Evolutionary conservation across 2,797 vertebrate species (phyloP).

Genomic region (Protosalanx chinensis): DNA sequence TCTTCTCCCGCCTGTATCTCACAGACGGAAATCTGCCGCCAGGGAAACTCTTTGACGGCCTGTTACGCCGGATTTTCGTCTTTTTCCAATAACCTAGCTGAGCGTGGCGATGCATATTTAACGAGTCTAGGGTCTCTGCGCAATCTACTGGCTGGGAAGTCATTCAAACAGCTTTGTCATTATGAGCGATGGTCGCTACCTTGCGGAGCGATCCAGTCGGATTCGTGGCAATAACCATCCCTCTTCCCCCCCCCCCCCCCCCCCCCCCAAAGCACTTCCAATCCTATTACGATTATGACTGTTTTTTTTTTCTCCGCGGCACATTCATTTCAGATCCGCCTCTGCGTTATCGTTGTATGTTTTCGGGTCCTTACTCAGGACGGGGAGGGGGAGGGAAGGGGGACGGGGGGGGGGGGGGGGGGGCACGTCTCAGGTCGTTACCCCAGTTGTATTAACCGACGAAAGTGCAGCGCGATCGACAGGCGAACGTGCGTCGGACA

Average conservation of each 20-base stretch:
- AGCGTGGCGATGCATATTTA: slow-evolving; percentile 56
- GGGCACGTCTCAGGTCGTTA: too few relatives aligned
- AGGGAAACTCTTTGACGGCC: slow-evolving; percentile 23
- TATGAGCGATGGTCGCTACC: slow-evolving; percentile 56
- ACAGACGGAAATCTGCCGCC: slow-evolving; percentile 33
- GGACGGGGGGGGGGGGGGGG: not conserved
- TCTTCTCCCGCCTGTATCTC: slow-evolving; percentile 15
- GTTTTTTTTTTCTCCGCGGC: slow-evolving; percentile 41
- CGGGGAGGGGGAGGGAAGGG: not conserved
- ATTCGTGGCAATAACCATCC: slow-evolving; percentile 57
- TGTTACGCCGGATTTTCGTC: slow-evolving; percentile 45
- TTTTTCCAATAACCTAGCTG: slow-evolving; percentile 57
- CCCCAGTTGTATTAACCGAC: not conserved
- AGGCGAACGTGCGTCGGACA: not conserved
- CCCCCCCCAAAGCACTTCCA: slow-evolving; percentile 48
- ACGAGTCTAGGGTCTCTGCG: slow-evolving; percentile 49
- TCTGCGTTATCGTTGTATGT: not conserved
- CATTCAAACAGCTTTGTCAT: slow-evolving; percentile 51
- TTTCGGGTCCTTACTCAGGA: not conserved
- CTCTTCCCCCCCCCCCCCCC: slow-evolving; percentile 39
- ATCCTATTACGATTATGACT: slow-evolving; percentile 57
- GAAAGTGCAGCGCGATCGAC: not conserved
- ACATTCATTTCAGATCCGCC: slow-evolving; percentile 18
- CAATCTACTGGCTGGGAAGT: slow-evolving; percentile 37
- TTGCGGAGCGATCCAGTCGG: slow-evolving; percentile 49